Evolutionary conservation across 1,140 invertebrate genomes (phyloP).

Genomic region (Drosophila neocordata): DNA sequence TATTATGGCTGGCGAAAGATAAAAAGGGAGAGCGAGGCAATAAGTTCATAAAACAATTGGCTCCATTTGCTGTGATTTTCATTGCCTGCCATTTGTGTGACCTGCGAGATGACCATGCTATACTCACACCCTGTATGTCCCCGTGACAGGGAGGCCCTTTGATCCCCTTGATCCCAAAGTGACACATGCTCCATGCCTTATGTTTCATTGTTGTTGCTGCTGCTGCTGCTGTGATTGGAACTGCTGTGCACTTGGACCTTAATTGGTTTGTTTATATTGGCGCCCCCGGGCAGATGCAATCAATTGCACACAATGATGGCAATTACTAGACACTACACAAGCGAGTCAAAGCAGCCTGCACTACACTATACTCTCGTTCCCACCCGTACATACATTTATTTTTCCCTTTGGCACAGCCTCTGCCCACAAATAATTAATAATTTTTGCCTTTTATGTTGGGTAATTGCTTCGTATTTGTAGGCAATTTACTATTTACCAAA

Average conservation of each 20-base stretch:
- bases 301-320: slow-evolving; percentile 78
- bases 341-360: neutral
- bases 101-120: slow-evolving; percentile 58
- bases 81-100: slow-evolving; percentile 80
- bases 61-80: slow-evolving; percentile 80
- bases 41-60: slow-evolving; percentile 82
- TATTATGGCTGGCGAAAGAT: slow-evolving; percentile 20
- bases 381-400: slow-evolving; percentile 11
- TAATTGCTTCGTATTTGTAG: slow-evolving; percentile 77
- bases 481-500: slow-evolving; percentile 73
- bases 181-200: slow-evolving; percentile 31
- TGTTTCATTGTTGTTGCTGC: slow-evolving; percentile 23
- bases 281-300: slow-evolving; percentile 75
- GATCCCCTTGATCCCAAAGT: slow-evolving; percentile 15
- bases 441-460: slow-evolving; percentile 75
- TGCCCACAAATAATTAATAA: slow-evolving; percentile 66
- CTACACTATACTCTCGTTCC: too few species aligned
- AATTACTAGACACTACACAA: slow-evolving; percentile 57
- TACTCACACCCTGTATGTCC: neutral
- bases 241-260: slow-evolving; percentile 60
- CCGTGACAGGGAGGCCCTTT: slow-evolving; percentile 5
- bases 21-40: slow-evolving; percentile 34
- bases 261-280: slow-evolving; percentile 81
- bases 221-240: slow-evolving; percentile 34
- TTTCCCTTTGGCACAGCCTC: too few species aligned